Evolutionary conservation across 2,888 invertebrate genomes (phyloP).

Genomic region (Cerceris rybyensis): DNA sequence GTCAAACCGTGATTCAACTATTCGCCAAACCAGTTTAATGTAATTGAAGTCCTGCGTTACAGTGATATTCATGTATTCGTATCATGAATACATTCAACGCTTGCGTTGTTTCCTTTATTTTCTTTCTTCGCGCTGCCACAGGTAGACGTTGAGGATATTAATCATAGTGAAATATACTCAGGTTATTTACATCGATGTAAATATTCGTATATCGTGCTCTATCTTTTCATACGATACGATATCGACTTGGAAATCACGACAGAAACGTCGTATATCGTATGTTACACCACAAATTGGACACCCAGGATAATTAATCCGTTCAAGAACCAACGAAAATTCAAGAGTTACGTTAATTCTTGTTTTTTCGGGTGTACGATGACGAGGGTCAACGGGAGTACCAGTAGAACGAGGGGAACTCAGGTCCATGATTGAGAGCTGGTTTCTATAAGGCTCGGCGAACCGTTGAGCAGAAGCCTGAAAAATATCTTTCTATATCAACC

Average conservation of each 20-base stretch:
- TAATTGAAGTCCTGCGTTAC: neutral
- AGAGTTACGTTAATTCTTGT: slow-evolving; percentile 42
- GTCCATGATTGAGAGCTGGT: slow-evolving; percentile 57
- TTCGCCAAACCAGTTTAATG: neutral
- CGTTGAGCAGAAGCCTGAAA: slow-evolving; percentile 58
- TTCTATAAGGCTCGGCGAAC: slow-evolving; percentile 47
- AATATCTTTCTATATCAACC: slow-evolving; percentile 63
- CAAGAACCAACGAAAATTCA: slow-evolving; percentile 33
- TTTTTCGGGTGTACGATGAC: slow-evolving; percentile 54
- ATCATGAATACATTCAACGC: neutral
- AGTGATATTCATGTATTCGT: neutral
- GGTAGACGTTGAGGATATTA: too few species aligned
- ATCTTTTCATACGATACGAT: too few species aligned
- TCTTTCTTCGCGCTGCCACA: neutral
- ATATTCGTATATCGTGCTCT: too few species aligned
- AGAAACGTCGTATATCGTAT: neutral
- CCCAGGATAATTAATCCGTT: slow-evolving; percentile 49
- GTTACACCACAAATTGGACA: slow-evolving; percentile 31
- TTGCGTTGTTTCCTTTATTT: neutral
- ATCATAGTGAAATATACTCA: too few species aligned
- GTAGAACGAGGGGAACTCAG: slow-evolving; percentile 44
- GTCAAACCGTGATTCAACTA: neutral
- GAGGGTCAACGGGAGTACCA: slow-evolving; percentile 58
- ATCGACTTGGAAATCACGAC: neutral
- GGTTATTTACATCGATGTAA: too few species aligned